Base-by-base conservation (phyloP, 2,113 vertebrate species). In the Vimba vimba region DNA sequence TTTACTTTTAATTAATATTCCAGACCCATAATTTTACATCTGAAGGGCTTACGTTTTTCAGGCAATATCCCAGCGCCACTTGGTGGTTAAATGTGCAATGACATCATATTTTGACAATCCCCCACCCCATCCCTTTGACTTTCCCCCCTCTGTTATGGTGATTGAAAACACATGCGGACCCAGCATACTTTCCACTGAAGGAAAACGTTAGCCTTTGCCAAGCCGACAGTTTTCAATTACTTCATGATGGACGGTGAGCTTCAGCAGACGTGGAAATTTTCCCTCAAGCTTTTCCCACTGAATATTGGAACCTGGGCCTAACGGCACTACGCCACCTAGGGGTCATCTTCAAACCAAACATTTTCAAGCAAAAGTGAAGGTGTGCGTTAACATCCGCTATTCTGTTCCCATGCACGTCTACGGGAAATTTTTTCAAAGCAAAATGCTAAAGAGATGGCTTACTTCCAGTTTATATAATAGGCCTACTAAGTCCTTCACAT, bases 161-260 rank as follows among this genome's bases (percentile, higher is more conserved):
- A 95, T 95, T 91, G 86, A 90, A 94, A 95, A 93, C 95, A 95
- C 93, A 94, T 95, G 93, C 89, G 94, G 94, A 94, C 84, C 90
- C 89, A 89, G 87, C 88, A 91, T 91, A 93, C 88, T 93, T 94
- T 94, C 97, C 97, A 95, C 10, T 94, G 55, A 90, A 76, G 84
- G 80, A 89, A 91, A 89, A 59, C 39, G 27, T n/a, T n/a, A 19
- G 82, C 90, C 59, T 75, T 77, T 95, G 93, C 93, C 95, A 96
- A 94, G 83, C 85, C 87, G 47, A 27, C 91, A 79, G 93, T 87
- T 90, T 93, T 88, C 84, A 85, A 89, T 87, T 82, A 88, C 86
- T 82, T 87, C 45, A 85, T 60, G 68, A 86, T 73, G 85, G 86
- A 77, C 84, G 60, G 52, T 94, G 43, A 86, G 86, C 57, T 64